Evolutionary conservation across 2,888 invertebrate genomes (phyloP).

Genomic region (Synergus umbraculus): DNA sequence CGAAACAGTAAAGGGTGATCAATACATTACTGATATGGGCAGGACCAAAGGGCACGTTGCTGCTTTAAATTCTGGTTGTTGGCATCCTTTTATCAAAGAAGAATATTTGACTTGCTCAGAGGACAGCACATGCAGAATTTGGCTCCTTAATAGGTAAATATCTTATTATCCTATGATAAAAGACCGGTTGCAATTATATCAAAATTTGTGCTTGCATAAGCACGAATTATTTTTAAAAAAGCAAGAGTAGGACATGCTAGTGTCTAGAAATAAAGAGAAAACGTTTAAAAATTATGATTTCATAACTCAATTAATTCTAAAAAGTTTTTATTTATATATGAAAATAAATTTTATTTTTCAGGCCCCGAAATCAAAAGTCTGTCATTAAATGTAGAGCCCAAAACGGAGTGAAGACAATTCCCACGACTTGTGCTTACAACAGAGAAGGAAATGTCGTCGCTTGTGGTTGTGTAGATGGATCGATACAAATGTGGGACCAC

Average conservation of each 20-base stretch:
- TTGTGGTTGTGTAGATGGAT: constrained; percentile 96
- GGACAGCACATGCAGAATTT: constrained; percentile 88
- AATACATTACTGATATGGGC: constrained; percentile 96
- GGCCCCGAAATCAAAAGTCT: constrained; percentile 88
- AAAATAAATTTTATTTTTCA: constrained; percentile 55
- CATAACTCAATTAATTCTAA: too few species aligned
- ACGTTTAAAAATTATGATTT: too few species aligned
- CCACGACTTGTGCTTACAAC: constrained; percentile 90
- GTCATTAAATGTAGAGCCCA: constrained; percentile 92
- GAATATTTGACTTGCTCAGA: constrained; percentile 97
- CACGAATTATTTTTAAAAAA: too few species aligned
- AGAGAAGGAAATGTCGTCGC: constrained; percentile 92
- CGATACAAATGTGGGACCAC: constrained; percentile 98
- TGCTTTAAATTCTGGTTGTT: constrained; percentile 90
- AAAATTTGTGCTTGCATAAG: too few species aligned
- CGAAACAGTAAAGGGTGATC: constrained; percentile 97
- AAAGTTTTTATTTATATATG: neutral
- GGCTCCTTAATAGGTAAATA: constrained; percentile 23
- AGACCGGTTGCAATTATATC: too few species aligned
- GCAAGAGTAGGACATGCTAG: too few species aligned
- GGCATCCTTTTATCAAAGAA: constrained; percentile 94
- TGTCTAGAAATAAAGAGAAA: too few species aligned
- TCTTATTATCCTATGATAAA: neutral
- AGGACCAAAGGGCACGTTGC: constrained; percentile 97
- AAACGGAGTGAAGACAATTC: constrained; percentile 91